Evolutionary conservation across 2,888 invertebrate species (phyloP).

Genomic region (Nemapogon koenigi): DNA sequence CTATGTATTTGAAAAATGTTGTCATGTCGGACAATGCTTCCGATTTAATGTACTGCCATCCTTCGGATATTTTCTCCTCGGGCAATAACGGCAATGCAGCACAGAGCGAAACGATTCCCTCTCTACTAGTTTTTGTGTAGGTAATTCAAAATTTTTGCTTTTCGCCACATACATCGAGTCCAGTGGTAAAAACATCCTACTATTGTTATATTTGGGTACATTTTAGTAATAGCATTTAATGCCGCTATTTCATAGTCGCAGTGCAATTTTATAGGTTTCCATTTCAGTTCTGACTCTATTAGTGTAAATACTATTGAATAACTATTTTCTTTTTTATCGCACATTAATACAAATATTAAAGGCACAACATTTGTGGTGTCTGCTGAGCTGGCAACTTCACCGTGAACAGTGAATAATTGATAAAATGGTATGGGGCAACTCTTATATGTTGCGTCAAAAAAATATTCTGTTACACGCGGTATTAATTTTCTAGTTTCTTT

Average conservation of each 20-base stretch:
- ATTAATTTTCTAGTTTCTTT: not conserved
- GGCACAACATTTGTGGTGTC: conserved; percentile 3
- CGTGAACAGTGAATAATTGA: conserved; percentile 3
- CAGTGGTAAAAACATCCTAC: conserved; percentile 7
- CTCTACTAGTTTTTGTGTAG: not conserved
- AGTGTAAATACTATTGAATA: conserved; percentile 1
- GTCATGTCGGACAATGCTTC: not conserved
- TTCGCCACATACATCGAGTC: conserved; percentile 4
- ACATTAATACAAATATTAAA: conserved; percentile 3
- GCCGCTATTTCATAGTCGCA: not conserved
- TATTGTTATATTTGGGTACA: not conserved
- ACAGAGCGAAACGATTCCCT: not conserved
- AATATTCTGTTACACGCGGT: not conserved
- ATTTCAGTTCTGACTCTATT: not conserved
- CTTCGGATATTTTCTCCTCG: not conserved
- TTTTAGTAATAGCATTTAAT: not conserved
- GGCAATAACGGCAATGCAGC: not conserved
- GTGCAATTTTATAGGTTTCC: not conserved
- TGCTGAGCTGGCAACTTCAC: not conserved
- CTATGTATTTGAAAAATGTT: not conserved
- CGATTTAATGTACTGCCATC: not conserved
- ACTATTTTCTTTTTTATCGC: conserved; percentile 1
- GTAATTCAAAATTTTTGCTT: not conserved
- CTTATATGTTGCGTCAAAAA: conserved; percentile 3
- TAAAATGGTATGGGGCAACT: conserved; percentile 1